Base-by-base conservation (phyloP, 2,888 invertebrate species). In the Drosophila monieri region DNA sequence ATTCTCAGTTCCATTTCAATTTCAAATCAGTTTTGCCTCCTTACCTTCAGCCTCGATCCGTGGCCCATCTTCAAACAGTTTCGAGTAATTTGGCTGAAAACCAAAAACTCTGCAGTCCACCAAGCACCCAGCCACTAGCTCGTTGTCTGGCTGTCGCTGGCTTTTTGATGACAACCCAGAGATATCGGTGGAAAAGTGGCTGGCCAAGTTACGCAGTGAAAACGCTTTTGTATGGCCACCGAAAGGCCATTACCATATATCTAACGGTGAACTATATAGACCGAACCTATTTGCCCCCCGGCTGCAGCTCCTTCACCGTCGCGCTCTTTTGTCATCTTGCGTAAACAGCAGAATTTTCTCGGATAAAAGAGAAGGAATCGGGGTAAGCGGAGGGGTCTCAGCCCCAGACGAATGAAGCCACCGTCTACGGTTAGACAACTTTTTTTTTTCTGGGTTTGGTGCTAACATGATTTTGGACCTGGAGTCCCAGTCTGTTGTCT, bases 31-130 rank as follows among this genome's bases (percentile, higher is more conserved):
- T 60, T 60, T 41, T 18, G n/a, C 35, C 49, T 37, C 51, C 41
- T 49, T 15, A 35, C 37, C 21, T 37, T 27, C 9, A 52, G 39
- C 59, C 15, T 18, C 21, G 44, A 54, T 44, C 54, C 25, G n/a
- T 27, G 57, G 27, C 30, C 51, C 49, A 55, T 51, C 32, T 37
- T 54, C 61, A 53, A 58, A 52, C 55, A 59, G 56, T 55, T 68
- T 73, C 69, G 53, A 74, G 78, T 78, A 81, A 81, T 77, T 89
- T 89, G 89, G 89, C 88, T 78, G 54, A 57, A 68, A 75, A 84
- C 89, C 88, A 88, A 79, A 78, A 76, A 67, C 68, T 64, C 66
- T 61, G 54, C 53, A 10, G 23, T 35, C 51, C 32, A 21, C 14
- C 51, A 37, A 14, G 3, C 56, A 21, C 44, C 12, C 14, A 41